Evolutionary conservation across 2,113 vertebrate genomes (phyloP).

Genomic region (Taurulus bubalis): DNA sequence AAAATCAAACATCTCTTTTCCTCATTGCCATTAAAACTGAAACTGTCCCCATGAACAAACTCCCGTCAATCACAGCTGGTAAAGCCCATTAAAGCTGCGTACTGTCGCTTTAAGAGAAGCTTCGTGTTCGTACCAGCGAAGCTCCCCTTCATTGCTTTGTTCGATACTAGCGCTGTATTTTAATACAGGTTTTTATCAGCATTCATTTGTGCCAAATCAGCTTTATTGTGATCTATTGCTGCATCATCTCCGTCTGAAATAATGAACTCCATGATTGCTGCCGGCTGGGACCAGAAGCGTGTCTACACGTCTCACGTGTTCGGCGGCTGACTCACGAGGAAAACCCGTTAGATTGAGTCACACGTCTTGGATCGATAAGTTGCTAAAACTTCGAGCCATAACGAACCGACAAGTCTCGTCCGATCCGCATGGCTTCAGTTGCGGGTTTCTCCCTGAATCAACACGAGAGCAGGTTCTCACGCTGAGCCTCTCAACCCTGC

Average conservation of each 20-base stretch:
- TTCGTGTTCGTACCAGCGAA: too few species aligned
- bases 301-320: neutral
- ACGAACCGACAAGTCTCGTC: slow-evolving; percentile 33
- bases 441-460: slow-evolving; percentile 16
- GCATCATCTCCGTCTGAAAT: neutral
- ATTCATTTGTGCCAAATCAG: neutral
- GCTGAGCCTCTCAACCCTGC: neutral
- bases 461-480: slow-evolving; percentile 12
- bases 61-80: too few species aligned
- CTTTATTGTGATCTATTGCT: neutral
- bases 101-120: too few species aligned
- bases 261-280: neutral
- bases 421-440: neutral
- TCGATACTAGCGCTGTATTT: too few species aligned
- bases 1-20: too few species aligned
- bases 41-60: too few species aligned
- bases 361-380: neutral
- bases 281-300: neutral
- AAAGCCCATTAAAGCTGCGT: too few species aligned
- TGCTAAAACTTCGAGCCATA: neutral
- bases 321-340: neutral
- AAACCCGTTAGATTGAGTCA: neutral
- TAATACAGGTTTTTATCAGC: neutral
- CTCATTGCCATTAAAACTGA: too few species aligned
- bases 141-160: too few species aligned